phyloP scores from a whole-genome alignment of 2,888 invertebrate species.

The Diarsia rubi region DNA sequence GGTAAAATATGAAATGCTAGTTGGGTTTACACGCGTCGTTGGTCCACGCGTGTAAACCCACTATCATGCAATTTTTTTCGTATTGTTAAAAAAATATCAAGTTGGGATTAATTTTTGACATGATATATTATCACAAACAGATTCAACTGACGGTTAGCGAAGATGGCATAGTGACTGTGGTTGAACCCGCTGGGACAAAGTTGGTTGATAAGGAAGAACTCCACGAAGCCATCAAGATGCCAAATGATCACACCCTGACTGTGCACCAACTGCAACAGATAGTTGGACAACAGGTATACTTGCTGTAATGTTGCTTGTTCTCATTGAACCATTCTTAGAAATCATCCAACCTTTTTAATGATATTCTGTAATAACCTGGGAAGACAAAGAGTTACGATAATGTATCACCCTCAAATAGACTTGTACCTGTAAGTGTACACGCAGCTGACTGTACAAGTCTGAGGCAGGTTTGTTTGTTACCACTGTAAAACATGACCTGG shows the following conservation, averaged over 20 bases:
- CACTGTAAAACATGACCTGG: background rate
- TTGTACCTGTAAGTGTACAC: background rate
- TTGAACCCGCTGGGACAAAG: constrained; percentile 89
- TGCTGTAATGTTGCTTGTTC: constrained; percentile 48
- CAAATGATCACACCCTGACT: constrained; percentile 87
- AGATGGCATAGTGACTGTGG: constrained; percentile 90
- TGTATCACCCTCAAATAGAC: background rate
- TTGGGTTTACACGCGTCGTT: background rate
- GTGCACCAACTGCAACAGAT: constrained; percentile 91
- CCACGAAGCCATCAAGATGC: constrained; percentile 87
- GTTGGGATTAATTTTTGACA: background rate
- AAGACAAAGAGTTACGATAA: background rate
- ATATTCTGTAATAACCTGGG: background rate
- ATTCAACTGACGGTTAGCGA: constrained; percentile 89
- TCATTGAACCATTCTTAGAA: constrained; percentile 17
- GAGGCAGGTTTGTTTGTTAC: too few relatives aligned
- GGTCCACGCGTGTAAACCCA: too few relatives aligned
- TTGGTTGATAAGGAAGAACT: constrained; percentile 87
- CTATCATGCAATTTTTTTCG: background rate
- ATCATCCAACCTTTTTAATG: background rate
- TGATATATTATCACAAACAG: constrained; percentile 68
- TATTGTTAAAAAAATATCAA: background rate
- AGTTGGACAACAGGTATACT: constrained; percentile 91
- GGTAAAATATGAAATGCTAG: background rate
- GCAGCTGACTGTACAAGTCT: too few relatives aligned